Percentiles rank a stretch among this genome's conserved stretches.
These are phyloP conservation scores for Cotesia vestalis DNA, from an alignment of 1,140 invertebrate species.

Conservation along the genomic window DNA sequence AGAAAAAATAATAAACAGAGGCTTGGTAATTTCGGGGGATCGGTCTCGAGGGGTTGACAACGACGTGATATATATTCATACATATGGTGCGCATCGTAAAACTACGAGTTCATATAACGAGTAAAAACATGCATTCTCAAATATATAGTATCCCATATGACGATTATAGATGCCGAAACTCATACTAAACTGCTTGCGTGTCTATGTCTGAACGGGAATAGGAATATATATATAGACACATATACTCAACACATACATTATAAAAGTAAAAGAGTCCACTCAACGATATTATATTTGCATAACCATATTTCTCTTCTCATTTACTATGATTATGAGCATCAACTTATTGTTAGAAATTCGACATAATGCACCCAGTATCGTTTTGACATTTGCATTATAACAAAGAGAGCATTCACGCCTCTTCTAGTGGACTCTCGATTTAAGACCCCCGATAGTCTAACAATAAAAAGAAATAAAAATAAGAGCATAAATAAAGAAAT, in stretches of 20 bases:
- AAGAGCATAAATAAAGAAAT: conserved; percentile 5
- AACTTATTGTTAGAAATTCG: conserved; percentile 42
- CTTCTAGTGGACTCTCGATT: conserved; percentile 32
- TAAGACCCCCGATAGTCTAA: conserved; percentile 14
- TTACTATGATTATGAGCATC: conserved; percentile 56
- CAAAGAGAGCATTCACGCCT: conserved; percentile 60
- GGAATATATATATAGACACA: background rate
- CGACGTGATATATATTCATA: conserved; percentile 47
- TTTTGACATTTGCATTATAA: conserved; percentile 60
- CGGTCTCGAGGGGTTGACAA: conserved; percentile 48
- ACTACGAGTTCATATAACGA: background rate
- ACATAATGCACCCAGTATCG: conserved; percentile 48
- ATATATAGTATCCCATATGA: conserved; percentile 10
- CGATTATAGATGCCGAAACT: background rate
- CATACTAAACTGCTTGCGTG: background rate
- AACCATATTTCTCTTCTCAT: conserved; percentile 61
- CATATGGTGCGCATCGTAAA: conserved; percentile 44
- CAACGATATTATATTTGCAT: conserved; percentile 49
- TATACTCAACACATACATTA: too few species aligned
- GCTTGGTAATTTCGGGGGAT: conserved; percentile 49
- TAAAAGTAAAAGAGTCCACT: conserved; percentile 12
- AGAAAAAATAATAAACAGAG: conserved; percentile 51
- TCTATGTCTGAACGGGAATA: conserved; percentile 13
- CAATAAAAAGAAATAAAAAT: background rate
- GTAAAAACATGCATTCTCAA: conserved; percentile 24